phyloP scores from a whole-genome alignment of 1,140 invertebrate genomes.

The Orussus abietinus region DNA sequence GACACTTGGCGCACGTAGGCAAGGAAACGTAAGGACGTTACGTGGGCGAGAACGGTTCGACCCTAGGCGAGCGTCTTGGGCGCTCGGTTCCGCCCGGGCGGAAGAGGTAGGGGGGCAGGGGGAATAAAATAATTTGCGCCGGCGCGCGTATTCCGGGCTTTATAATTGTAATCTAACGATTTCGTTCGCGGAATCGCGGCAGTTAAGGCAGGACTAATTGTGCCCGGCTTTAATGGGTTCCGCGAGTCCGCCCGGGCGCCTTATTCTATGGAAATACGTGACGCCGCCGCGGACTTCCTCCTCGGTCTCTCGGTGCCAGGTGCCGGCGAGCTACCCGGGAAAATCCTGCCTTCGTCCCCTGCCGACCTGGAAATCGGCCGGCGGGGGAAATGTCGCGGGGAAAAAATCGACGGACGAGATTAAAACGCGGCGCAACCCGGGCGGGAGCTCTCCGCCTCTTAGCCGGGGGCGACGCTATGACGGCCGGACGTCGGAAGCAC shows the following conservation, averaged over 20 bases:
- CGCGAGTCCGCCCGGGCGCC: not conserved
- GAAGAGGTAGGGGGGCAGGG: not conserved
- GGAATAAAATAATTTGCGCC: not conserved
- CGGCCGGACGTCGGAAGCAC: too few relatives aligned
- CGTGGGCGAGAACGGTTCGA: not conserved
- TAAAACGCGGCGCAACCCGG: too few relatives aligned
- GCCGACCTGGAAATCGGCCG: too few relatives aligned
- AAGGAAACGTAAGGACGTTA: not conserved
- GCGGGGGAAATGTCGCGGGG: too few relatives aligned
- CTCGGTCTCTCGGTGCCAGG: too few relatives aligned
- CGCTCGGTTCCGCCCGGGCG: not conserved
- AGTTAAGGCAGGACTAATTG: slow-evolving; percentile 1
- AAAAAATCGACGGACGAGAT: too few relatives aligned
- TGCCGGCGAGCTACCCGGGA: too few relatives aligned
- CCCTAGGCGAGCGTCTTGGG: not conserved
- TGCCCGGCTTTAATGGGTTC: not conserved
- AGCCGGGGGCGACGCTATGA: too few relatives aligned
- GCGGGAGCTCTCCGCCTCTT: too few relatives aligned
- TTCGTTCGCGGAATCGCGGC: slow-evolving; percentile 1
- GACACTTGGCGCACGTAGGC: not conserved
- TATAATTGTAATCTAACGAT: slow-evolving; percentile 6
- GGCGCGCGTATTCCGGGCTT: not conserved
- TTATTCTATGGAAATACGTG: not conserved
- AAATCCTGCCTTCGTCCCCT: too few relatives aligned
- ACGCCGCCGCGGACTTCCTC: too few relatives aligned